Evolutionary conservation across 2,888 invertebrate species (phyloP), one percentile per base, ranked within the genome.

Genomic region (Aricia artaxerxes): DNA sequence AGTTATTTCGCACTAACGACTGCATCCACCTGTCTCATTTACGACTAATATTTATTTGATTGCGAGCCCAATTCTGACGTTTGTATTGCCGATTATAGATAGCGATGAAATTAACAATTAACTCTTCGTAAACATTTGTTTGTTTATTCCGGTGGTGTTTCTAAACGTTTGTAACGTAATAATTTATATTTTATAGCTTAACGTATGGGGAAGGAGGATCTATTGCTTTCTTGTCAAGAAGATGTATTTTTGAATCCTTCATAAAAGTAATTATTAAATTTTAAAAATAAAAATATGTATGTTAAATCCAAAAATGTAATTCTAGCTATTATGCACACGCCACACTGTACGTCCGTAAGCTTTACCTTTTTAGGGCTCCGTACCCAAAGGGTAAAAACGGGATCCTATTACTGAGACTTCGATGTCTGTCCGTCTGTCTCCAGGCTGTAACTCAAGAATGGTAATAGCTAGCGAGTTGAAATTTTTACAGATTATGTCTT

Each of bases 31-130:
- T 93, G 92, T 84, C 90, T 85, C 86, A 88, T 88, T 89, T 86
- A 75, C 84, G 84, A 83, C 88, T 93, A 92, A 93, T 93, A 92
- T 91, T 91, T 91, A 92, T 92, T 92, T 93, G 93, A 93, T 93
- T 93, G 93, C 92, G 90, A 93, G 91, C 88, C 86, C 87, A 84
- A 85, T 83, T 69, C 69, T 83, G 83, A 84, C 84, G 82, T 80
- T 73, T 81, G 73, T 79, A 24, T 80, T 81, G 83, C 81, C 84
- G 84, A 86, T 88, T 87, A 87, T 80, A 61, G 40, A 76, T 76
- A 75, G 49, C 31, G 35, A 64, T 38, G 61, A 40, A 78, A 24
- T 78, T 64, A 78, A 64, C 44, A 44, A 78, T 64, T 64, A 31
- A 16, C 61, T 78, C 64, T 38, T 40, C 2, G 64, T 44, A 44